These are phyloP conservation scores for Ambastaia sidthimunki DNA, from an alignment of 2,797 vertebrate species.

Conservation along the genomic window DNA sequence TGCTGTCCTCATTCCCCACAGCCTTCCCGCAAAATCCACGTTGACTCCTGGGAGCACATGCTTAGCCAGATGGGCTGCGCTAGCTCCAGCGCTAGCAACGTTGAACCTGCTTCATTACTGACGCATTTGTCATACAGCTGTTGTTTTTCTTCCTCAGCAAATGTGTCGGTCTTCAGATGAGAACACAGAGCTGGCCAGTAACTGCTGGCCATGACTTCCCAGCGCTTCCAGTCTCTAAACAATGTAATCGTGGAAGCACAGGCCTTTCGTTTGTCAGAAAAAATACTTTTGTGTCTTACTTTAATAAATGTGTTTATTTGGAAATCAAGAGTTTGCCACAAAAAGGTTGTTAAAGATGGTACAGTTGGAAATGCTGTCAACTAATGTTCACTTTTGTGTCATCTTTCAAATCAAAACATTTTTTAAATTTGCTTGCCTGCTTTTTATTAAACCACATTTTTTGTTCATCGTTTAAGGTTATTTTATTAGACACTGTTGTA, in stretches of 20 bases:
- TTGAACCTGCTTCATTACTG: slow-evolving; percentile 22
- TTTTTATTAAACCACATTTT: neutral
- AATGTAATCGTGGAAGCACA: slow-evolving; percentile 43
- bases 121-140: slow-evolving; percentile 28
- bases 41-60: slow-evolving; percentile 19
- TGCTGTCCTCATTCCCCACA: neutral
- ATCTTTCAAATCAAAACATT: no score
- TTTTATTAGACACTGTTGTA: neutral
- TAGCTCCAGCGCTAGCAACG: neutral
- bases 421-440: no score
- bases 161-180: slow-evolving; percentile 2
- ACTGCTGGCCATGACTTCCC: slow-evolving; percentile 27
- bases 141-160: slow-evolving; percentile 17
- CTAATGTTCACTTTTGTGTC: slow-evolving; percentile 17
- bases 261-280: slow-evolving; percentile 34
- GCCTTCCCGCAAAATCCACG: slow-evolving; percentile 17
- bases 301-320: slow-evolving; percentile 37
- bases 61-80: slow-evolving; percentile 30
- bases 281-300: slow-evolving; percentile 22
- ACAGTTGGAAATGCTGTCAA: neutral
- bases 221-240: slow-evolving; percentile 8
- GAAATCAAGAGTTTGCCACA: slow-evolving; percentile 27
- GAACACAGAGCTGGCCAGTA: slow-evolving; percentile 9
- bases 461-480: no score
- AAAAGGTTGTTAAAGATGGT: slow-evolving; percentile 40